A percentile compares a stretch with the other conserved stretches of the same genome.
Conservation (phyloP, 2,888 invertebrate species). For the Crocallis elinguaria region DNA sequence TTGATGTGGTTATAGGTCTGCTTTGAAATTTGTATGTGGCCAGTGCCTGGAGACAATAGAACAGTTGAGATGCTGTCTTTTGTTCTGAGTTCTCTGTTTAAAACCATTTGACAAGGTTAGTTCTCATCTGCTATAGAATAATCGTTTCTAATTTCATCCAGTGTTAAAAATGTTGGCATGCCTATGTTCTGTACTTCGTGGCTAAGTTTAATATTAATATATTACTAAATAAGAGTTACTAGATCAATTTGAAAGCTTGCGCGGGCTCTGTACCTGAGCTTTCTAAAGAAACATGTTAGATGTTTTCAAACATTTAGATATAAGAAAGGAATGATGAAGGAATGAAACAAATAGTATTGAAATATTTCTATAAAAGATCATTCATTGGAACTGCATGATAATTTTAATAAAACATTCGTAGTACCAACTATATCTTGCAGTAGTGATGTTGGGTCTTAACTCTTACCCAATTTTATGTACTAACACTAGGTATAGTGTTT, state of each 20-base stretch:
- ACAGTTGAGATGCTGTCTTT: constrained; percentile 1
- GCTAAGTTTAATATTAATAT: neutral
- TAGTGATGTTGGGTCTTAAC: neutral
- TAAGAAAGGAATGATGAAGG: too few relatives aligned
- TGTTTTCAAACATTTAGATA: too few relatives aligned
- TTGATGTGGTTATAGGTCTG: constrained; percentile 4
- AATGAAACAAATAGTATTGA: too few relatives aligned
- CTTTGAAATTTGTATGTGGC: neutral
- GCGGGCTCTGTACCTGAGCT: too few relatives aligned
- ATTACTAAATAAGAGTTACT: neutral
- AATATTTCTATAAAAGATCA: neutral
- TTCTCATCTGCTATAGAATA: neutral
- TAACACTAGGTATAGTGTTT: too few relatives aligned
- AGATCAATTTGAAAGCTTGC: neutral
- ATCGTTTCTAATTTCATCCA: neutral
- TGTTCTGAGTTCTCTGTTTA: constrained; percentile 20
- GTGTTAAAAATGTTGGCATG: neutral
- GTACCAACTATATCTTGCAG: neutral
- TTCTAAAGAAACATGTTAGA: too few relatives aligned
- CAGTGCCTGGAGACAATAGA: constrained; percentile 1
- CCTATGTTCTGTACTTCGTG: neutral
- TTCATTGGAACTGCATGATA: neutral
- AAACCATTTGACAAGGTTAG: constrained; percentile 2
- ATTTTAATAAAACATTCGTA: neutral
- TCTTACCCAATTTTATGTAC: neutral